Evolutionary conservation across 2,888 invertebrate genomes (phyloP), one percentile per base, ranked within the genome.

Genomic region (Harmothoe impar): DNA sequence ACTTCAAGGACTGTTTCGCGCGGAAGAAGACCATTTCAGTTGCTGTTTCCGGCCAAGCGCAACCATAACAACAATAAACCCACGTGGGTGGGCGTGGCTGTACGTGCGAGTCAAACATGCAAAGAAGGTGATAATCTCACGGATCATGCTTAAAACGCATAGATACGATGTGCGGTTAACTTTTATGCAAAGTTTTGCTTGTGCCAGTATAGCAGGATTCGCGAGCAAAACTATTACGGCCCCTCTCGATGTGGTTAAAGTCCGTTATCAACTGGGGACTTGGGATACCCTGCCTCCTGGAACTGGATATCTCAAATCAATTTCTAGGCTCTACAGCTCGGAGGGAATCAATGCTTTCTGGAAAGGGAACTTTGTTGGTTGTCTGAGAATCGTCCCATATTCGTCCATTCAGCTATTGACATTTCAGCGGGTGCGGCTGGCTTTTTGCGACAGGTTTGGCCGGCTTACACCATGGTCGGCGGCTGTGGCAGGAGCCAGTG

Each of bases 241-340:
- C 23, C 88, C 88, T 54, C 88, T 88, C 17, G 88, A 88, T 54
- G 88, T 88, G 52, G 25, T 88, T 3, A 88, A 88, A 88, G 52
- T 88, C 31, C 52, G 88, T 5, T 43, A n/a, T 10, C 88, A 88
- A 54, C 52, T 88, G 0, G 88, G 88, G 5, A 51, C 84, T 1
- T 51, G 52, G 52, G 84, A 84, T 5, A 84, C 51, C 7, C 43
- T 15, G 3, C 29, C 25, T 29, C 29, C 29, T 5, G 62, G n/a
- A 1, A 62, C 62, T 1, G 84, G 84, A 25, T 84, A 51, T 20
- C 25, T 84, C 43, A 31, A 20, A 23, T 43, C 84, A 0, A n/a
- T 35, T 84, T 84, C 29, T 29, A 31, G 25, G 12, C 51, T 84
- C n/a, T 84, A 84, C 84, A 51, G n/a, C 1, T 20, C 43, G 3